Conservation (phyloP, 1,140 invertebrate genomes). For the Aphis gossypii region DNA sequence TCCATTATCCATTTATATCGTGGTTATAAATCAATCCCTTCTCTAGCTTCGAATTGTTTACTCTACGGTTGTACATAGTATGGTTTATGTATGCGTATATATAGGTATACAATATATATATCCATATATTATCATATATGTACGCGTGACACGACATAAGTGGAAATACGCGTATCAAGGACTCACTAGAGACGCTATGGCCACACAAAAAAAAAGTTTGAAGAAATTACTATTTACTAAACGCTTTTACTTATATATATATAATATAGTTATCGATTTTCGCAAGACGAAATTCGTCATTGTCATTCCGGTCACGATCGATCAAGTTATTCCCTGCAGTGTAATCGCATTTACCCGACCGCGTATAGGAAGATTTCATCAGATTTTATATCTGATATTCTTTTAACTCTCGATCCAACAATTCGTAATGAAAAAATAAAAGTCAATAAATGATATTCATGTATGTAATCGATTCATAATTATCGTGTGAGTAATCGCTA, state of each 20-base stretch:
- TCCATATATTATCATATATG: not conserved
- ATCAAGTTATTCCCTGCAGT: not conserved
- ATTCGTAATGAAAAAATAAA: not conserved
- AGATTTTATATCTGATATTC: not conserved
- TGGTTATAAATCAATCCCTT: not conserved
- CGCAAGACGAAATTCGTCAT: not conserved
- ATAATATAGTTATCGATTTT: constrained; percentile 11
- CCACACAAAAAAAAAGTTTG: not conserved
- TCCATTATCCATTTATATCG: not conserved
- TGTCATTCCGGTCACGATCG: not conserved
- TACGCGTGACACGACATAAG: not conserved
- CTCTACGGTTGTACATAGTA: not conserved
- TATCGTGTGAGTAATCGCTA: not conserved
- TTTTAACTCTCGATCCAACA: not conserved
- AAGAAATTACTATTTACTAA: not conserved
- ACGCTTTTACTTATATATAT: not conserved
- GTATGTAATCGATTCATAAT: not conserved
- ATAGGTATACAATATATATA: not conserved
- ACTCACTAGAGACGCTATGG: not conserved
- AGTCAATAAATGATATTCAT: not conserved
- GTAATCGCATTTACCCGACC: not conserved
- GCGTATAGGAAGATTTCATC: not conserved
- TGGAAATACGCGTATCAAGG: not conserved
- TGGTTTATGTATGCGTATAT: not conserved
- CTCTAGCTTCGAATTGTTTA: not conserved